Percentiles rank a stretch among this genome's conserved stretches.
Evolutionary conservation across 1,140 invertebrate species (phyloP).

Genomic region (Eulimnadia texana): DNA sequence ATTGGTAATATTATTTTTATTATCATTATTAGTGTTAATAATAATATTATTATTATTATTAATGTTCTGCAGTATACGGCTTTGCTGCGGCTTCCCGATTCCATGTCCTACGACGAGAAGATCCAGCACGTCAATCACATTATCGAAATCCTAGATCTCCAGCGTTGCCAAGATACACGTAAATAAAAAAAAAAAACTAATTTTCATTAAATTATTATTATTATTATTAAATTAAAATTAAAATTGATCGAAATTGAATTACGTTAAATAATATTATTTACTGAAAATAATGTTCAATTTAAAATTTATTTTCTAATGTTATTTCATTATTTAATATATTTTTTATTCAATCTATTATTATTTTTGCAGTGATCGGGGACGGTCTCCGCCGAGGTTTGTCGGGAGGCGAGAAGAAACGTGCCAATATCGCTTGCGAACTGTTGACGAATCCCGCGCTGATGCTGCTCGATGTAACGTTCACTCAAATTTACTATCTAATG

Average conservation of each 20-base stretch:
- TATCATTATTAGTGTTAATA: too few species aligned
- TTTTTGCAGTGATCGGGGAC: slow-evolving; percentile 54
- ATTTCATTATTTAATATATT: too few species aligned
- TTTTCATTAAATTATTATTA: slow-evolving; percentile 12
- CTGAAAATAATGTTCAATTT: too few species aligned
- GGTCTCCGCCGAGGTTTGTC: slow-evolving; percentile 61
- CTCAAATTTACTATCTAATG: background rate
- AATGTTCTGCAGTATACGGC: slow-evolving; percentile 48
- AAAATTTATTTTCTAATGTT: too few species aligned
- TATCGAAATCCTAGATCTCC: slow-evolving; percentile 58
- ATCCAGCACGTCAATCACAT: slow-evolving; percentile 65
- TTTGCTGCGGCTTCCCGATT: slow-evolving; percentile 55
- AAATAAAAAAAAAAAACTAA: too few species aligned
- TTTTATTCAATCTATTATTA: slow-evolving; percentile 11
- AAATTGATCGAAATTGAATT: too few species aligned
- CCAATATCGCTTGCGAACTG: slow-evolving; percentile 73
- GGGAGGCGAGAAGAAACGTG: slow-evolving; percentile 73
- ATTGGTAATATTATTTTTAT: too few species aligned
- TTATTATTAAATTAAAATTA: background rate
- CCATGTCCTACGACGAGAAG: slow-evolving; percentile 54
- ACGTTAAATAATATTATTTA: too few species aligned
- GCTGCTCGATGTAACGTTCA: slow-evolving; percentile 61
- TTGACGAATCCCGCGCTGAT: slow-evolving; percentile 71
- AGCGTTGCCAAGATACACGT: slow-evolving; percentile 62
- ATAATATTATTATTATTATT: too few species aligned